Evolutionary conservation across 2,888 invertebrate genomes (phyloP).

Genomic region (Subacronicta megacephala): DNA sequence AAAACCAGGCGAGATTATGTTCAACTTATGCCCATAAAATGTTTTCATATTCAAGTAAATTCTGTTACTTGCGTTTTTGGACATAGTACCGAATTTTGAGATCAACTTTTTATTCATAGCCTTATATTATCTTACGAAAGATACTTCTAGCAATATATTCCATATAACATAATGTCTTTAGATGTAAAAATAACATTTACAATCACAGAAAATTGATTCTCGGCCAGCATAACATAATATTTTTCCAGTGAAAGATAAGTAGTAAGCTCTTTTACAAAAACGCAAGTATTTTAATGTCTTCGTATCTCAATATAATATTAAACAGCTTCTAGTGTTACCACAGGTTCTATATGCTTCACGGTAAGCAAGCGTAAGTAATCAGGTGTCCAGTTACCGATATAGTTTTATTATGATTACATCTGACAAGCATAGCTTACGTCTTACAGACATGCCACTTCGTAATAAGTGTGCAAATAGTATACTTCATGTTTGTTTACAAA

Average conservation of each 20-base stretch:
- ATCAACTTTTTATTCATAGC: too few species aligned
- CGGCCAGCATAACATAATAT: too few species aligned
- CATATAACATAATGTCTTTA: too few species aligned
- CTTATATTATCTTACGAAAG: too few species aligned
- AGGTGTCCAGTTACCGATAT: constrained; percentile 46
- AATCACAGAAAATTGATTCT: too few species aligned
- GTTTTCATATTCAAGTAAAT: background rate
- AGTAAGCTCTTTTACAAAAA: background rate
- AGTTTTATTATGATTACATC: constrained; percentile 46
- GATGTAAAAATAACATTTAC: too few species aligned
- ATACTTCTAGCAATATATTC: too few species aligned
- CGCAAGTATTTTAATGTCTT: background rate
- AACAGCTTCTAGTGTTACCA: constrained; percentile 11
- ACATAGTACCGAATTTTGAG: too few species aligned
- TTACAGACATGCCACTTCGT: constrained; percentile 32
- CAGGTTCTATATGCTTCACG: constrained; percentile 13
- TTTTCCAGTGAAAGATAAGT: too few species aligned
- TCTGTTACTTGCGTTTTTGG: background rate
- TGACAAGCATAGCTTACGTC: constrained; percentile 16
- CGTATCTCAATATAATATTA: constrained; percentile 1
- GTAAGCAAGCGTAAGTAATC: constrained; percentile 26
- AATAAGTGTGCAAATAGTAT: constrained; percentile 37
- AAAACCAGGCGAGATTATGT: background rate
- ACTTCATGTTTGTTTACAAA: too few species aligned
- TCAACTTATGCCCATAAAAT: too few species aligned